Evolutionary conservation across 2,888 invertebrate genomes (phyloP), one percentile per base, ranked within the genome.

Genomic region (Tetanocera ferruginea): DNA sequence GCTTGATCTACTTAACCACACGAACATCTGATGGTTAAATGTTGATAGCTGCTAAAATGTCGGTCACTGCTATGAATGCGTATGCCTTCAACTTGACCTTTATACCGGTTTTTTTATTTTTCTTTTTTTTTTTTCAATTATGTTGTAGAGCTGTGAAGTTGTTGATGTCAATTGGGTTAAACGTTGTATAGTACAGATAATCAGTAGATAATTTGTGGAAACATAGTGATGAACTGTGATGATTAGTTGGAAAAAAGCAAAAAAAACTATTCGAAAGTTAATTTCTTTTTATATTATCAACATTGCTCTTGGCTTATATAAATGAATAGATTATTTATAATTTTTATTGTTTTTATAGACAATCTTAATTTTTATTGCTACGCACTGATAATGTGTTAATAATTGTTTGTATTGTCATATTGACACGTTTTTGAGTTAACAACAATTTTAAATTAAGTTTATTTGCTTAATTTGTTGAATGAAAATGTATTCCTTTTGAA

Each of bases 21-120:
- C 64, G 64, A 64, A 64, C 34, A 31, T 14, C n/a, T 17, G 17
- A 17, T 25, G n/a, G 64, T n/a, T 25, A 28, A 14, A 28, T 28
- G 28, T 17, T 19, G 55, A 55, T 55, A 31, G 64, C 31, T 57
- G 25, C 23, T 60, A 25, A 60, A 60, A 60, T 60, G 28, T 23
- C 14, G 57, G 57, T 28, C 57, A 60, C 57, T 60, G 9, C 14
- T 28, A 60, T 25, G 25, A 28, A 9, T 31, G 31, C n/a, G 28
- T 5, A 62, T 28, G 62, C 31, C 55, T 55, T 55, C 64, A 64
- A 64, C 64, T 64, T 64, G 64, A 64, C 64, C 64, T 64, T 64
- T 8, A 31, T n/a, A 64, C 64, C 64, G 9, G n/a, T 31, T 17
- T 31, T n/a, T 31, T 25, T 25, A 2, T 28, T 4, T 9, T 57